These are phyloP conservation scores for Myotis lucifugus DNA, from an alignment of 2,113 vertebrate genomes.

Conservation along the genomic window DNA sequence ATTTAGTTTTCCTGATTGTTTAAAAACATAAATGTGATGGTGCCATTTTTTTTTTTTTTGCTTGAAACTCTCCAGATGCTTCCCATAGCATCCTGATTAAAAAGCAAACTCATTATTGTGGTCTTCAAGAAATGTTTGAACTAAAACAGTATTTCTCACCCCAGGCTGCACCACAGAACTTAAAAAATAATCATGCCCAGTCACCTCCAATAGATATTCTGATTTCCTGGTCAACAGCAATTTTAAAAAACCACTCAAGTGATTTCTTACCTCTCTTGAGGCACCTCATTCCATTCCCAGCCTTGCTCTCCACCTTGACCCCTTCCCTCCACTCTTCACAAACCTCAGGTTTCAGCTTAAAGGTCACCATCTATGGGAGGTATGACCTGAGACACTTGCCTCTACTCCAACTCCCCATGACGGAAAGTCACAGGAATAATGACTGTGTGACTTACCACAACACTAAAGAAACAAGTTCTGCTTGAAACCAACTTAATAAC, in stretches of 20 bases:
- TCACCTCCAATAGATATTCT: background rate
- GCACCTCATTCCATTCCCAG: background rate
- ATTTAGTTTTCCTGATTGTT: background rate
- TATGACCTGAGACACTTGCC: background rate
- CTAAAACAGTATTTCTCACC: background rate
- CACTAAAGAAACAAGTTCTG: background rate
- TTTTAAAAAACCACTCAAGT: background rate
- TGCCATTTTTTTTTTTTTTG: background rate
- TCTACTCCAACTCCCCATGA: background rate
- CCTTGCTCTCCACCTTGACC: background rate
- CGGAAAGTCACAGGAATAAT: background rate
- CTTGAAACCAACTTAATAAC: slow-evolving; percentile 44
- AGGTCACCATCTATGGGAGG: background rate
- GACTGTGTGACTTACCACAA: slow-evolving; percentile 1
- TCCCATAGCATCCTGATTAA: background rate
- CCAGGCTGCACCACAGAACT: background rate
- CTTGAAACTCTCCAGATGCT: background rate
- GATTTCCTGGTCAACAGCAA: background rate
- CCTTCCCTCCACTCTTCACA: background rate
- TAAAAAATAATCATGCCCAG: background rate
- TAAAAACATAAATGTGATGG: background rate
- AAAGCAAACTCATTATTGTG: background rate
- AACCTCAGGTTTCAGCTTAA: background rate
- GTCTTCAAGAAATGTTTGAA: background rate
- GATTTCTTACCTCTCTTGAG: background rate